These are phyloP conservation scores for Erynnis tages DNA, from an alignment of 2,888 invertebrate species.

Conservation along the genomic window DNA sequence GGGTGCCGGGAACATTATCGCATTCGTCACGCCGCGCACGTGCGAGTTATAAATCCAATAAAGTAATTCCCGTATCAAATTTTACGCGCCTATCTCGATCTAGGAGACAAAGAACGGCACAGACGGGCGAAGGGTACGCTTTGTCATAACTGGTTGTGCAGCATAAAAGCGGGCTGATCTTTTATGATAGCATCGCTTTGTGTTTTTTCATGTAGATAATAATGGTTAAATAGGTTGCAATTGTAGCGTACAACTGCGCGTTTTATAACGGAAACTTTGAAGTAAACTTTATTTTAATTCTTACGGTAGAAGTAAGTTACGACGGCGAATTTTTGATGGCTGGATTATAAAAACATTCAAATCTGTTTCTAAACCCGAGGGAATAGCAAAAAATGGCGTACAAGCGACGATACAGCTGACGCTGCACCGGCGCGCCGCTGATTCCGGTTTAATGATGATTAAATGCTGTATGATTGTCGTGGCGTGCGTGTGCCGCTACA, in stretches of 20 bases:
- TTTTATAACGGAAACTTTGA: neutral
- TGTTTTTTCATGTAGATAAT: slow-evolving; percentile 54
- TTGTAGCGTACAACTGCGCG: slow-evolving; percentile 28
- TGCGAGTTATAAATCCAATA: slow-evolving; percentile 77
- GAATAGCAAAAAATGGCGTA: slow-evolving; percentile 54
- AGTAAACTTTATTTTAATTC: neutral
- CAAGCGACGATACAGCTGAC: slow-evolving; percentile 62
- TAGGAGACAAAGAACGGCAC: slow-evolving; percentile 70
- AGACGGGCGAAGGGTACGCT: slow-evolving; percentile 68
- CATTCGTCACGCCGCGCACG: slow-evolving; percentile 79
- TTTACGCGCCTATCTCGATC: slow-evolving; percentile 79
- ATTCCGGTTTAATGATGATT: slow-evolving; percentile 79
- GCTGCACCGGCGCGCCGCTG: slow-evolving; percentile 60
- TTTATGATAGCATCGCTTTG: slow-evolving; percentile 59
- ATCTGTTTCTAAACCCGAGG: slow-evolving; percentile 14
- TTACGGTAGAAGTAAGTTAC: no score
- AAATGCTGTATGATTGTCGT: slow-evolving; percentile 75
- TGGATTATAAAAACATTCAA: slow-evolving; percentile 10
- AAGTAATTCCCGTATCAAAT: slow-evolving; percentile 81
- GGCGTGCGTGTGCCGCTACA: slow-evolving; percentile 49
- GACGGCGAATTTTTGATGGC: no score
- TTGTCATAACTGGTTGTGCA: slow-evolving; percentile 74
- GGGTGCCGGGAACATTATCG: slow-evolving; percentile 70
- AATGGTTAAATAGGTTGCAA: slow-evolving; percentile 52
- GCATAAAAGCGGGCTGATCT: slow-evolving; percentile 68